Evolutionary conservation across 2,797 vertebrate genomes (phyloP), one percentile per base, ranked within the genome.

Genomic region (Hydrophis major): DNA sequence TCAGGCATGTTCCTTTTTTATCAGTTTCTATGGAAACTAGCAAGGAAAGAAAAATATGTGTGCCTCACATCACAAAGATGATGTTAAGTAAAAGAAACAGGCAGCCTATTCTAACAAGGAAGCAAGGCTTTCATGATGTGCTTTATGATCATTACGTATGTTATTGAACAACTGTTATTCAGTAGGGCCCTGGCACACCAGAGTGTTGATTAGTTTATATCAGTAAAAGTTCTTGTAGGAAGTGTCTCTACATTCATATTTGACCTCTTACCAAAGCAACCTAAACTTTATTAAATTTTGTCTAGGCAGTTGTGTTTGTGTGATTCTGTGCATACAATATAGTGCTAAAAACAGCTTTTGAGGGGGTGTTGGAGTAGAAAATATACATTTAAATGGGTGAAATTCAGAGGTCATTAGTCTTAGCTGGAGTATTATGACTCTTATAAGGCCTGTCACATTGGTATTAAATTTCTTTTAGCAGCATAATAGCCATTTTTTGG

Each of bases 11-110:
- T 91, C 93, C 87, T 18, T 74, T 89, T 96, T 93, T 47, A 57
- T 69, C 66, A 53, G 95, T 97, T 97, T 95, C 97, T 63, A 1
- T 95, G 95, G 97, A 97, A 96, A 97, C 95, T 93, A 59, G 8
- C 92, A 94, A 89, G 90, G 95, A 22, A 96, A 95, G 69, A 74
- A 92, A 55, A 91, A 55, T 89, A 95, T 95, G 93, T 63, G 7
- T 92, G 42, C 93, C 93, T 95, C 12, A 94, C 61, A 37, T 95
- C 57, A 91, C 92, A 94, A 95, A 90, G 92, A 93, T 13, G 92
- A 95, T 89, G 95, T 95, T 94, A 87, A 92, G 61, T 92, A 5
- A 87, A 94, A 95, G 92, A 91, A 16, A 22, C 83, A 16, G 42
- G 11, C 27, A 93, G 1, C 74, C 91, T 94, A 42, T 28, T 86